Evolutionary conservation across 2,113 vertebrate species (phyloP).

Genomic region (Nycticryphes semicollaris): DNA sequence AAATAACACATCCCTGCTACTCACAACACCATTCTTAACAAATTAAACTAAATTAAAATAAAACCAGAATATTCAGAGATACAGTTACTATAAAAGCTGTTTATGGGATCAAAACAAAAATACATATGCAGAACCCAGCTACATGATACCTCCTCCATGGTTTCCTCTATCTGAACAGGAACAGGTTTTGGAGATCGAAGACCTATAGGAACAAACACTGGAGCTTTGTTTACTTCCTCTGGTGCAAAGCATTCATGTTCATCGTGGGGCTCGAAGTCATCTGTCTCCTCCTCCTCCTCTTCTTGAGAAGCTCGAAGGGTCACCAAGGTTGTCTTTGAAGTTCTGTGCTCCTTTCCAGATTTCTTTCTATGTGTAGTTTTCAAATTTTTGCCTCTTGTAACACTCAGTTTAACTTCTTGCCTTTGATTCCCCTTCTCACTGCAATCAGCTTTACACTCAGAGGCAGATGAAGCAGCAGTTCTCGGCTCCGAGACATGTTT

Average conservation of each 20-base stretch:
- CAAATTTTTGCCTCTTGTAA: slow-evolving; percentile 53
- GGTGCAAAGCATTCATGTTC: slow-evolving; percentile 74
- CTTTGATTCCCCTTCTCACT: slow-evolving; percentile 30
- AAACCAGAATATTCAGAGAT: neutral
- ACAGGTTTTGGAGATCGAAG: slow-evolving; percentile 81
- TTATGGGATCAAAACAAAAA: neutral
- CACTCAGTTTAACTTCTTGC: slow-evolving; percentile 63
- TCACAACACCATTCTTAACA: neutral
- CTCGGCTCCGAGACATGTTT: slow-evolving; percentile 65
- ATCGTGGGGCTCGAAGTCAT: slow-evolving; percentile 76
- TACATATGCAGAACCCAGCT: neutral
- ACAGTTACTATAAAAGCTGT: neutral
- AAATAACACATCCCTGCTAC: neutral
- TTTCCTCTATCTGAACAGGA: slow-evolving; percentile 85
- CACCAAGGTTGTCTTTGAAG: slow-evolving; percentile 79
- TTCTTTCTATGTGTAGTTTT: slow-evolving; percentile 59
- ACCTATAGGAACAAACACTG: slow-evolving; percentile 85
- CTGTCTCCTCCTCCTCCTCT: slow-evolving; percentile 70
- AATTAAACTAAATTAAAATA: neutral
- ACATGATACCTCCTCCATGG: slow-evolving; percentile 87
- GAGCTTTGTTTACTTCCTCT: slow-evolving; percentile 81
- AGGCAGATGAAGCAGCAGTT: slow-evolving; percentile 18
- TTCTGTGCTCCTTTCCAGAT: slow-evolving; percentile 59
- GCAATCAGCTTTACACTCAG: slow-evolving; percentile 42
- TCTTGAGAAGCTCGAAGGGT: slow-evolving; percentile 83